phyloP scores from a whole-genome alignment of 2,888 invertebrate genomes.

The Mimumesa dahlbomi region DNA sequence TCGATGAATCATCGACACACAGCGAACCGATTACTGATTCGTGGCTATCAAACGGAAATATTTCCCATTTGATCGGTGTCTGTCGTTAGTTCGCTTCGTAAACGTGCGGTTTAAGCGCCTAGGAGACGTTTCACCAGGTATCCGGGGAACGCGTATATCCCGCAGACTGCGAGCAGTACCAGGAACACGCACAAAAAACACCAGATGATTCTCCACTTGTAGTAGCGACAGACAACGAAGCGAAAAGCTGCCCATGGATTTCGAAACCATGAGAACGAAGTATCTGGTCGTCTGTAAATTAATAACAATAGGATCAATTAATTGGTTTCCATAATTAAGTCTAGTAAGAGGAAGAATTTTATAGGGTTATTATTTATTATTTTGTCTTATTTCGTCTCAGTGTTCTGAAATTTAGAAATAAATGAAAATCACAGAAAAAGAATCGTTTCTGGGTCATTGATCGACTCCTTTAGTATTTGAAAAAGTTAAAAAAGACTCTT shows the following conservation, averaged over 20 bases:
- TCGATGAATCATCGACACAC: constrained; percentile 34
- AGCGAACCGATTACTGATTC: constrained; percentile 28
- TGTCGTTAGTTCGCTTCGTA: background rate
- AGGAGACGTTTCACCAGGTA: constrained; percentile 81
- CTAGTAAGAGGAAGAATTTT: too few species aligned
- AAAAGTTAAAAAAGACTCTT: too few species aligned
- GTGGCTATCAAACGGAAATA: background rate
- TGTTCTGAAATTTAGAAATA: too few species aligned
- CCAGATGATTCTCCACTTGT: constrained; percentile 79
- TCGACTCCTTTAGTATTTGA: too few species aligned
- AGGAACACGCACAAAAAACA: constrained; percentile 73
- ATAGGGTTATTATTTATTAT: too few species aligned
- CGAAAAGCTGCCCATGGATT: constrained; percentile 82
- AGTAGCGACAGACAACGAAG: constrained; percentile 77
- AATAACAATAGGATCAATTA: too few species aligned
- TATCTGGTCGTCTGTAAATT: constrained; percentile 83
- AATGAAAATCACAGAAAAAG: too few species aligned
- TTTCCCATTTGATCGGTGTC: background rate
- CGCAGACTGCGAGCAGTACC: constrained; percentile 75
- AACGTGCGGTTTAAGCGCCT: constrained; percentile 43
- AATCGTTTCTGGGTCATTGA: too few species aligned
- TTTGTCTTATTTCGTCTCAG: too few species aligned
- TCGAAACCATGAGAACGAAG: constrained; percentile 83
- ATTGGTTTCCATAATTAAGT: too few species aligned
- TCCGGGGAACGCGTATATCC: constrained; percentile 81